Evolutionary conservation across 2,113 vertebrate species (phyloP).

Genomic region (Alethe castanea): DNA sequence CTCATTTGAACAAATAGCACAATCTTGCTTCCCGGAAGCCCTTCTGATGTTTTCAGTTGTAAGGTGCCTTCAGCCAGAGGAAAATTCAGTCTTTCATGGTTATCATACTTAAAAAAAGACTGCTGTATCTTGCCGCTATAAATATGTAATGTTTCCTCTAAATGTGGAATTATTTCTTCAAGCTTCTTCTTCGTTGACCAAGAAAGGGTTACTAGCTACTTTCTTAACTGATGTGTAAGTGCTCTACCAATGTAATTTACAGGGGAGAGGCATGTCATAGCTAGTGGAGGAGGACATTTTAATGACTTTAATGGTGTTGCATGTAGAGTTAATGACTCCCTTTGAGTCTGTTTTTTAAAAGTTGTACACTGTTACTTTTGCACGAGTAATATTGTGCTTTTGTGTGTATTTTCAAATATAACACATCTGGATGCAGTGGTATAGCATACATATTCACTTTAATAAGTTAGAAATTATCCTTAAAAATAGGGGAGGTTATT

Average conservation of each 20-base stretch:
- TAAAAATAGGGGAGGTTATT: background rate
- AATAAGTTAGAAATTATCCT: background rate
- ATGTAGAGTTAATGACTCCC: slow-evolving; percentile 63
- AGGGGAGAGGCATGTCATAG: slow-evolving; percentile 60
- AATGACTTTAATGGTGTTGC: slow-evolving; percentile 64
- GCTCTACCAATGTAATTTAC: slow-evolving; percentile 61
- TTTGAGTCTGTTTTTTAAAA: slow-evolving; percentile 41
- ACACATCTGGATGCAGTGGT: background rate
- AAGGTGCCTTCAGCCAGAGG: background rate
- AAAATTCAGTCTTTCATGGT: background rate
- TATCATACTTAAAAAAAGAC: background rate
- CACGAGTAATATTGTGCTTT: slow-evolving; percentile 5
- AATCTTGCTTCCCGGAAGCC: background rate
- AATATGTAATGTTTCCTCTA: background rate
- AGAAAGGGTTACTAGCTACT: slow-evolving; percentile 54
- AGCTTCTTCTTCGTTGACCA: background rate
- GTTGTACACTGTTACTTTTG: slow-evolving; percentile 5
- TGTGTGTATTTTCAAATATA: slow-evolving; percentile 24
- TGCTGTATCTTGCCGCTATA: background rate
- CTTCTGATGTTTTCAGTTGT: background rate
- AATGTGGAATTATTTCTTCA: background rate
- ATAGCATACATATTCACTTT: background rate
- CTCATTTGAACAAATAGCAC: background rate
- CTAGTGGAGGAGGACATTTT: slow-evolving; percentile 67
- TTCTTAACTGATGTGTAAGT: slow-evolving; percentile 46